Percentiles rank a stretch among this genome's conserved stretches.
Conservation (phyloP, 2,888 invertebrate genomes). For the Synergus umbraculus region DNA sequence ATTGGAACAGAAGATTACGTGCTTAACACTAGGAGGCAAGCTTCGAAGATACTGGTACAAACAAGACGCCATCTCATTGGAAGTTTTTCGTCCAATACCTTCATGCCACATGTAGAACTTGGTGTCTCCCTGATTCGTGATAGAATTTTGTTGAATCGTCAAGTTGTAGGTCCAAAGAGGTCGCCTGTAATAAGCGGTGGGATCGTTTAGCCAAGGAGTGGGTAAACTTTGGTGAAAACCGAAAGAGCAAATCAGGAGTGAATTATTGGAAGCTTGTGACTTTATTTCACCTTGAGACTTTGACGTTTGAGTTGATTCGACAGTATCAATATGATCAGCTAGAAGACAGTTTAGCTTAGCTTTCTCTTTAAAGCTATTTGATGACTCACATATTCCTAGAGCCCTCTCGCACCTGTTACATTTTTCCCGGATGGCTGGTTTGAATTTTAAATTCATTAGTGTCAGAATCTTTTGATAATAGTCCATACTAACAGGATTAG, state of each 20-base stretch:
- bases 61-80: constrained; percentile 56
- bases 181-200: constrained; percentile 43
- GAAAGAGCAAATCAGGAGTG: constrained; percentile 18
- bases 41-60: constrained; percentile 44
- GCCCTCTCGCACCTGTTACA: background rate
- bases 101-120: constrained; percentile 59
- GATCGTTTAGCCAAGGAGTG: constrained; percentile 22
- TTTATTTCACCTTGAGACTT: constrained; percentile 1
- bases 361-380: background rate
- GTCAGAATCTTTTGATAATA: constrained; percentile 2
- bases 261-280: background rate
- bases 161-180: constrained; percentile 49
- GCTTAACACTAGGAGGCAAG: constrained; percentile 8
- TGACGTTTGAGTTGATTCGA: background rate
- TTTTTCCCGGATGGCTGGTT: background rate
- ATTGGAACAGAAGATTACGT: constrained; percentile 41
- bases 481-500: background rate
- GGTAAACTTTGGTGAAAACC: constrained; percentile 43
- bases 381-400: background rate
- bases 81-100: constrained; percentile 53
- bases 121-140: background rate
- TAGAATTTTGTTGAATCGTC: constrained; percentile 39
- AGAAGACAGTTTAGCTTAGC: background rate
- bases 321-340: background rate
- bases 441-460: constrained; percentile 20